Percentiles rank a stretch among this genome's conserved stretches.
These are phyloP conservation scores for Odontomachus brunneus DNA, from an alignment of 1,140 invertebrate genomes.

Conservation along the genomic window DNA sequence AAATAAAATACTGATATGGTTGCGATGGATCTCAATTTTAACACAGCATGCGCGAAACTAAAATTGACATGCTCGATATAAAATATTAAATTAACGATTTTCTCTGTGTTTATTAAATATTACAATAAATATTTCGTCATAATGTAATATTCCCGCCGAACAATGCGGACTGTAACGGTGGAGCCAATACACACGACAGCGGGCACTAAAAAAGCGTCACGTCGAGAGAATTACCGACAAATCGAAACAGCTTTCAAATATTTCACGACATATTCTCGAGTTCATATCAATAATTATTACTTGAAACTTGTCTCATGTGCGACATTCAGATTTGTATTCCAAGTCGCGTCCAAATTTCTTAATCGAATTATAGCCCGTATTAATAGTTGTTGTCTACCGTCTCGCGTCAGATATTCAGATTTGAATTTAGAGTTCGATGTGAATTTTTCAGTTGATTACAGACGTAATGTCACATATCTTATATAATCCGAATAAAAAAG, in stretches of 20 bases:
- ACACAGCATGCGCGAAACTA: not conserved
- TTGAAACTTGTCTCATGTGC: too few relatives aligned
- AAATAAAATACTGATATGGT: not conserved
- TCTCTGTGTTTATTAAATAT: not conserved
- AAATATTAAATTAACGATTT: not conserved
- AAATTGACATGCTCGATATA: not conserved
- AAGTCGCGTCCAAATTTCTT: too few relatives aligned
- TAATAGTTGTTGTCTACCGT: too few relatives aligned
- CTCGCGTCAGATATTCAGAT: too few relatives aligned
- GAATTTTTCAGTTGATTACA: too few relatives aligned
- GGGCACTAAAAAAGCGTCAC: not conserved
- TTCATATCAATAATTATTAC: too few relatives aligned
- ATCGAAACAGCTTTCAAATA: not conserved
- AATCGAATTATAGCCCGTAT: too few relatives aligned
- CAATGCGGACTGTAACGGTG: not conserved
- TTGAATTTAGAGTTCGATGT: too few relatives aligned
- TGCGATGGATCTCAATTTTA: not conserved
- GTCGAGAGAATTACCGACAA: not conserved
- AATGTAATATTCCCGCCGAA: not conserved
- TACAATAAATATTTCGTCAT: constrained; percentile 5
- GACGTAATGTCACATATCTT: too few relatives aligned
- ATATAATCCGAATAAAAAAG: too few relatives aligned
- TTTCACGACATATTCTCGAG: not conserved
- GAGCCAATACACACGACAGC: not conserved
- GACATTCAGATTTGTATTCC: too few relatives aligned